Evolutionary conservation across 2,113 vertebrate genomes (phyloP), one percentile per base, ranked within the genome.

Genomic region (Carassius auratus): DNA sequence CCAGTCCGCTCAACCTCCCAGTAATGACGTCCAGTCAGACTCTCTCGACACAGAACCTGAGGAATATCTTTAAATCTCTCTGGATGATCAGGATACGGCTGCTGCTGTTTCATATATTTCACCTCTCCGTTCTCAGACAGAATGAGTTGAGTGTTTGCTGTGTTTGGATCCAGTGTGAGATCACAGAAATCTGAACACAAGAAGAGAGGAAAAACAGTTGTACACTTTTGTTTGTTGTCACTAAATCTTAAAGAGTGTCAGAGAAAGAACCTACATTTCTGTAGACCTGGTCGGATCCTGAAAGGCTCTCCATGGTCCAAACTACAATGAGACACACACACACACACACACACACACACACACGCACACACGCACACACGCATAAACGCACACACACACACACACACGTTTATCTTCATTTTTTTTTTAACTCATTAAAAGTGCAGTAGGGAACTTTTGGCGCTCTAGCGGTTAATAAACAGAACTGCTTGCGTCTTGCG

Each of bases 41-140:
- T n/a, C n/a, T n/a, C n/a, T n/a, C n/a, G n/a, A n/a, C n/a, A n/a
- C n/a, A n/a, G n/a, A n/a, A n/a, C 57, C 14, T 77, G 74, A 19
- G 19, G 21, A 13, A 23, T 3, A 8, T 55, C 13, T 30, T 52
- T 55, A 79, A 79, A 79, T 21, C 55, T 76, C 7, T 81, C 26
- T 33, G 57, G 30, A 42, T 45, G 57, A n/a, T 81, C 78, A 64
- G 78, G 30, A 81, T 42, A 42, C 2, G 36, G 26, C 78, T 81
- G 78, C 7, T 42, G 57, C 2, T 81, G 15, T 9, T 79, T 10
- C 14, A 79, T 12, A 33, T 42, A 23, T 21, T 36, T 71, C 1
- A 21, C 36, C 9, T 17, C 76, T 33, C n/a, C 77, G 59, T 86
- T 86, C 50, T 86, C 75, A 74, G 76, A 87, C 76, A 87, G 64